Percentiles rank a stretch among this genome's conserved stretches.
Conservation (phyloP, 2,113 vertebrate species). For the Hydrolagus affinis region DNA sequence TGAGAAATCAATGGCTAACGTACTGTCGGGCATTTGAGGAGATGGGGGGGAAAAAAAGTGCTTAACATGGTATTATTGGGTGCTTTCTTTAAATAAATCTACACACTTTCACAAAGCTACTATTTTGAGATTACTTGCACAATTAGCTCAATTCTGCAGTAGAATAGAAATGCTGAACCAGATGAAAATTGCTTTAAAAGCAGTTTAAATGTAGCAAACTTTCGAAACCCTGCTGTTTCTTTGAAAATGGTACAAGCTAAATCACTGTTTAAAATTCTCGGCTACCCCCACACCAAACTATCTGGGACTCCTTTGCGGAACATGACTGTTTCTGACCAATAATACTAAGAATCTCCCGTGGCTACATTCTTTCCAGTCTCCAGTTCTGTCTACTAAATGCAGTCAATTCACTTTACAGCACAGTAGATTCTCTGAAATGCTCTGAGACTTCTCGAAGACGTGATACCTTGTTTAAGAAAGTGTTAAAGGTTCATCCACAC, state of each 20-base stretch:
- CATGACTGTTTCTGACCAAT: no score
- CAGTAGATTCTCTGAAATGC: no score
- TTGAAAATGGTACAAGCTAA: not conserved
- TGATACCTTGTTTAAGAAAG: not conserved
- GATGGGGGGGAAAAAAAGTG: not conserved
- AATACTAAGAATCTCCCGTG: no score
- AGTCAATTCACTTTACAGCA: no score
- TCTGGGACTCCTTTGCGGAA: no score
- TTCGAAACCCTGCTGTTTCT: not conserved
- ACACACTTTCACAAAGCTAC: not conserved
- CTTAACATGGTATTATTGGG: not conserved
- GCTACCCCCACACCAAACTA: no score
- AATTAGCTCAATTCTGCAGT: not conserved
- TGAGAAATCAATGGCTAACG: not conserved
- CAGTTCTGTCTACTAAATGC: no score
- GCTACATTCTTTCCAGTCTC: no score
- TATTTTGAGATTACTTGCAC: not conserved
- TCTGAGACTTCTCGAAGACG: not conserved
- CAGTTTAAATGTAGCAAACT: not conserved
- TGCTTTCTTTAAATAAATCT: not conserved
- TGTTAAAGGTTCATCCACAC: not conserved
- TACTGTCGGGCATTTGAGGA: not conserved
- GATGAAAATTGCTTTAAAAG: not conserved
- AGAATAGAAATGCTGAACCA: not conserved
- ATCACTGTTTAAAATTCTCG: not conserved